These are phyloP conservation scores for Numenius arquata DNA, from an alignment of 2,113 vertebrate species.

Conservation along the genomic window DNA sequence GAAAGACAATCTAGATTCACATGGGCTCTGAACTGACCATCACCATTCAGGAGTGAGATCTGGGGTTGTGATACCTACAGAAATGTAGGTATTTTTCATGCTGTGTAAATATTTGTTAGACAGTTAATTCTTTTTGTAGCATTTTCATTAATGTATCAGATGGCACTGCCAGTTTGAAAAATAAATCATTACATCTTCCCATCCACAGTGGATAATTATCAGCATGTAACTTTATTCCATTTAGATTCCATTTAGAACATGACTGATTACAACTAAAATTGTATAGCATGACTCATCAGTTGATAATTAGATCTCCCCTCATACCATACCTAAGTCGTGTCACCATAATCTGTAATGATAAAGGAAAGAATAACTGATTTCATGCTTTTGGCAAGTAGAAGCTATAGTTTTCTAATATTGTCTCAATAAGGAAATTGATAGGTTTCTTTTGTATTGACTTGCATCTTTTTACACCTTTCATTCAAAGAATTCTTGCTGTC, in stretches of 20 bases:
- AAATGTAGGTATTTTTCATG: neutral
- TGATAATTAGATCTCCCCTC: conserved; percentile 49
- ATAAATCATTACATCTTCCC: conserved; percentile 33
- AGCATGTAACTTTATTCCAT: conserved; percentile 18
- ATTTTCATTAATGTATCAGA: neutral
- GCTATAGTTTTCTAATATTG: neutral
- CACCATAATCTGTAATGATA: conserved; percentile 37
- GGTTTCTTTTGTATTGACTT: neutral
- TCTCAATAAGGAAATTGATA: conserved; percentile 54
- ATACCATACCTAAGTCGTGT: neutral
- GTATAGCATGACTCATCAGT: conserved; percentile 21
- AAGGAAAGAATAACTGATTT: conserved; percentile 35
- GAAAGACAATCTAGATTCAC: neutral
- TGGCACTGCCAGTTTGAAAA: conserved; percentile 36
- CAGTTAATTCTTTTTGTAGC: conserved; percentile 13
- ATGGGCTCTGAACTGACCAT: neutral
- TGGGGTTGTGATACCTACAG: neutral
- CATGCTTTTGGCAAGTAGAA: conserved; percentile 20
- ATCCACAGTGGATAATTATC: conserved; percentile 39
- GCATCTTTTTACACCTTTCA: conserved; percentile 5
- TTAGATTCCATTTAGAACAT: conserved; percentile 37
- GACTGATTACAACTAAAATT: conserved; percentile 55
- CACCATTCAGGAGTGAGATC: neutral
- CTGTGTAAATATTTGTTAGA: neutral
- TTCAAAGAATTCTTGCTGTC: neutral